Percentiles rank a stretch among this genome's conserved stretches.
Conservation (phyloP, 1,140 invertebrate species). For the Nebria ingens region DNA sequence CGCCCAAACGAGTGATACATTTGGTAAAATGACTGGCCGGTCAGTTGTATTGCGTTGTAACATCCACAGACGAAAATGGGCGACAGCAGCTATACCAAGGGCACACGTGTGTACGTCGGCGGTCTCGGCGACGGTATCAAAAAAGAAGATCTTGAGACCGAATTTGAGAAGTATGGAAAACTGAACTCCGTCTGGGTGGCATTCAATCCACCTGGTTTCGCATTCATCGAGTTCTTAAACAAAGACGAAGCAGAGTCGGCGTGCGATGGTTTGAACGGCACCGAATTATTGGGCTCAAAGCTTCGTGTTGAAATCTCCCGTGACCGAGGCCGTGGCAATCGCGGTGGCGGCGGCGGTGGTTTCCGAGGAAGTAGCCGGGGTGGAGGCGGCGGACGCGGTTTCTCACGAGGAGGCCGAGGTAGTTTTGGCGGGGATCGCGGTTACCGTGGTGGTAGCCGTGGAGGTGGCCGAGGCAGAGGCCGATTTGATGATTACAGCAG, state of each 20-base stretch:
- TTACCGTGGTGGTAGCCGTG: constrained; percentile 32
- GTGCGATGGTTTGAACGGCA: constrained; percentile 82
- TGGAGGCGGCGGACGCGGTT: constrained; percentile 35
- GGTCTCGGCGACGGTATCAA: constrained; percentile 72
- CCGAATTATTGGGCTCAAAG: constrained; percentile 67
- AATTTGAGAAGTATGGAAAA: constrained; percentile 62
- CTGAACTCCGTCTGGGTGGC: constrained; percentile 87
- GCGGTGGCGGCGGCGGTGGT: constrained; percentile 40
- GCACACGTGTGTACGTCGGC: constrained; percentile 74
- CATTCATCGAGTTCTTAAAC: constrained; percentile 97
- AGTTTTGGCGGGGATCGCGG: constrained; percentile 32
- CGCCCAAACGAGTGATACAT: constrained; percentile 18
- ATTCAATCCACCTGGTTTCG: constrained; percentile 91
- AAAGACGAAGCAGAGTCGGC: constrained; percentile 89
- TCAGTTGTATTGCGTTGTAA: not conserved
- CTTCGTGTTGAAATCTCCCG: constrained; percentile 73
- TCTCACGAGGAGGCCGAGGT: too few relatives aligned
- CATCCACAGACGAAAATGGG: constrained; percentile 31
- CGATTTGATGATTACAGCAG: constrained; percentile 34
- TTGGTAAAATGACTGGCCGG: not conserved
- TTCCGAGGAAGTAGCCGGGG: constrained; percentile 44
- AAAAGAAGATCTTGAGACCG: constrained; percentile 81
- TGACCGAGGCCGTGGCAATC: constrained; percentile 48
- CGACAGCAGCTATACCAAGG: constrained; percentile 37
- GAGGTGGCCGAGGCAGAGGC: constrained; percentile 34